Evolutionary conservation across 2,113 vertebrate species (phyloP).

Genomic region (Prunella fulvescens): DNA sequence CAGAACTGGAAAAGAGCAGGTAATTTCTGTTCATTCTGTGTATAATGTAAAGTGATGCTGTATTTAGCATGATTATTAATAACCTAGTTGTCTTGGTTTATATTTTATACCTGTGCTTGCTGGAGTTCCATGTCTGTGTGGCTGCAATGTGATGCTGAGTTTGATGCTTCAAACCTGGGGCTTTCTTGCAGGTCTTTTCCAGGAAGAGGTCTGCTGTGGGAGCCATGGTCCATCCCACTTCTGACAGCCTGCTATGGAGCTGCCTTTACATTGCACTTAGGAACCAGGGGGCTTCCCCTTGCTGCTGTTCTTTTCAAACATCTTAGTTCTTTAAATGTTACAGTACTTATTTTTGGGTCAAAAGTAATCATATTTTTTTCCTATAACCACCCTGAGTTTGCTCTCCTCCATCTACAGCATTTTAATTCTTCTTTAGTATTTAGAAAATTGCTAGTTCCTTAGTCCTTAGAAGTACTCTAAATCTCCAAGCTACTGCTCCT

Average conservation of each 20-base stretch:
- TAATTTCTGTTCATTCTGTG: background rate
- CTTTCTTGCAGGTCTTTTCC: background rate
- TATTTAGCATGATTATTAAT: background rate
- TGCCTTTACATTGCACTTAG: background rate
- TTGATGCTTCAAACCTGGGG: background rate
- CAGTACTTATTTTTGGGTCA: background rate
- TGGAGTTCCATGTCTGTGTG: background rate
- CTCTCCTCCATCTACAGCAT: background rate
- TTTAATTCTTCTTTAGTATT: background rate
- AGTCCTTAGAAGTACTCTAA: background rate
- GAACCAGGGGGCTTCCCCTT: background rate
- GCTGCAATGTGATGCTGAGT: background rate
- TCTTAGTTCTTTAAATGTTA: background rate
- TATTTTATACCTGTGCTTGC: background rate
- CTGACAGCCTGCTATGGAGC: background rate
- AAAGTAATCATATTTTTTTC: background rate
- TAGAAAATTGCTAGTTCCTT: background rate
- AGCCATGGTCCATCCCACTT: rapidly evolving
- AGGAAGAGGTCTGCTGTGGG: background rate
- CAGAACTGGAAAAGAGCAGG: background rate
- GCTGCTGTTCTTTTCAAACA: background rate
- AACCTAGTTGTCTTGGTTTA: background rate
- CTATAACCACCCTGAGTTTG: background rate
- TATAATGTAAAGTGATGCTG: background rate
- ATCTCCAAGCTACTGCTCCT: background rate